A percentile compares a stretch with the other conserved stretches of the same genome.
These are phyloP conservation scores for Trichomalopsis sarcophagae DNA, from an alignment of 1,140 invertebrate species.

Conservation along the genomic window DNA sequence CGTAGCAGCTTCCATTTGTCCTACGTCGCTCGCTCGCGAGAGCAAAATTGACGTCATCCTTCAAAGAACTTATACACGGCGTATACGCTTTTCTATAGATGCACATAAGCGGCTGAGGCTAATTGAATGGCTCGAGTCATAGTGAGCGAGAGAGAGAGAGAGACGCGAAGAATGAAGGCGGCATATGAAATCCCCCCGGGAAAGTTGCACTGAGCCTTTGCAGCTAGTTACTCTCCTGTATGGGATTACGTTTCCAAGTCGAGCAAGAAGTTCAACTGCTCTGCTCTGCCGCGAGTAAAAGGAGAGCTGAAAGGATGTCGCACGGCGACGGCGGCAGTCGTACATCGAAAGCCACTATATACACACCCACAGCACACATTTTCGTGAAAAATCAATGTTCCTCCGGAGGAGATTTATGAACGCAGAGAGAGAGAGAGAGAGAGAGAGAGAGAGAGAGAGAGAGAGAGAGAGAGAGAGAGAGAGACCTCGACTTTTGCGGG, in stretches of 20 bases:
- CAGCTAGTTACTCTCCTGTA: background rate
- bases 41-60: background rate
- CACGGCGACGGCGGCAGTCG: too few relatives aligned
- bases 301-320: background rate
- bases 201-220: background rate
- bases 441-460: too few relatives aligned
- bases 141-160: too few relatives aligned
- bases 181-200: background rate
- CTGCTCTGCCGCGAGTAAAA: background rate
- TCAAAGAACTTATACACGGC: background rate
- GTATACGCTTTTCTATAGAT: background rate
- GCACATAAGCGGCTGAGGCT: background rate
- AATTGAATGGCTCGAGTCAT: constrained; percentile 13
- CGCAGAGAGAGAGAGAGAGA: too few relatives aligned
- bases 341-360: background rate
- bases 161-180: background rate
- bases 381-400: background rate
- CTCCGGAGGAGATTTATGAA: background rate
- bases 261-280: background rate
- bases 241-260: constrained; percentile 15
- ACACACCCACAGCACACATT: background rate
- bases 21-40: background rate
- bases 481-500: too few relatives aligned
- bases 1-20: background rate
- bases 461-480: too few relatives aligned